Evolutionary conservation across 2,113 vertebrate genomes (phyloP), one percentile per base, ranked within the genome.

Genomic region (Mixornis gularis): DNA sequence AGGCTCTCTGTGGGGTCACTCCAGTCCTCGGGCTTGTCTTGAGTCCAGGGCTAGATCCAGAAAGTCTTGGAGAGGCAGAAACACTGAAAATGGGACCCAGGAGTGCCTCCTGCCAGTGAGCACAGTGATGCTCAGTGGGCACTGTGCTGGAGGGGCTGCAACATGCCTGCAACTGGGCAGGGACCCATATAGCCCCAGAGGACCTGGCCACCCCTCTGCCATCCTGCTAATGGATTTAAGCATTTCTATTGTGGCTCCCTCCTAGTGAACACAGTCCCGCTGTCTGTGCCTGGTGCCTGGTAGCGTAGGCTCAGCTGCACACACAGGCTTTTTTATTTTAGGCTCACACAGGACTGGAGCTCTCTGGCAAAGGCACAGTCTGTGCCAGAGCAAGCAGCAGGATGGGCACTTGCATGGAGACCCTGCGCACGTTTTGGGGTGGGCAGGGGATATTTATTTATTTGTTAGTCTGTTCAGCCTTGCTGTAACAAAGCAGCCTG

Each of bases 401-500:
- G 44, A 68, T 1, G 10, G 60, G 78, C 78, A 87, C 58, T 94
- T 81, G 69, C 78, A 72, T 4, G 25, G 87, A 86, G 38, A 72
- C 44, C 62, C 49, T 69, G 63, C 30, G 77, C 72, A 79, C 1
- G 0, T 58, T 87, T 84, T 72, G 43, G 60, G 69, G 36, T 34
- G 83, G 60, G 60, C 0, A 10, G 30, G 36, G 48, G 10, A 1
- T 87, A 88, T 85, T 88, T 90, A 91, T 93, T 94, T 88, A 89
- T 76, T 85, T 86, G 53, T 84, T 41, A 38, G 44, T 76, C 70
- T 81, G 46, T 85, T 95, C 70, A 94, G 49, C 66, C 82, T 69
- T 53, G 40, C 72, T 90, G 43, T 79, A 93, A 96, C 94, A 95
- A 95, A 95, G 59, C 78, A 87, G 55, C 51, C 91, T 82, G 73